phyloP scores from a whole-genome alignment of 2,797 vertebrate genomes.

The Pipistrellus pygmaeus region DNA sequence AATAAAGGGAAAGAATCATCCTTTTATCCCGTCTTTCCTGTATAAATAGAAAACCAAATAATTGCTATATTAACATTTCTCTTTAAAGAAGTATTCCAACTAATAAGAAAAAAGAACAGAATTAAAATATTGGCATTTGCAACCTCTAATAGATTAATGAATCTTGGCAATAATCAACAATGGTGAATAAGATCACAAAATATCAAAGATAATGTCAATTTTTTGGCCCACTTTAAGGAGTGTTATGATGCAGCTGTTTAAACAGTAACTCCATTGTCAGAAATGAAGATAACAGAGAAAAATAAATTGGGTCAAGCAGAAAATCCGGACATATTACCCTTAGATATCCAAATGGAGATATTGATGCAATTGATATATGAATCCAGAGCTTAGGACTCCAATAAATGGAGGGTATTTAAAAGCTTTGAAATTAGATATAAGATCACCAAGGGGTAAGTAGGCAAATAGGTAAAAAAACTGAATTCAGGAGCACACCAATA shows the following conservation, averaged over 20 bases:
- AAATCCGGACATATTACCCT: slow-evolving; percentile 23
- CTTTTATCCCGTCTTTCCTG: neutral
- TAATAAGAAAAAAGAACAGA: neutral
- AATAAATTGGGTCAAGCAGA: neutral
- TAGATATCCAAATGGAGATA: neutral
- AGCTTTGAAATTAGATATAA: neutral
- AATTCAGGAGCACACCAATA: neutral
- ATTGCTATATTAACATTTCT: neutral
- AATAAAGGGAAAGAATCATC: neutral
- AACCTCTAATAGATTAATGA: slow-evolving; percentile 1
- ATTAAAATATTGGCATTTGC: slow-evolving; percentile 9
- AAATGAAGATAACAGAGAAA: slow-evolving; percentile 14
- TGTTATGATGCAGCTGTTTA: neutral
- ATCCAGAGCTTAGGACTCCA: neutral
- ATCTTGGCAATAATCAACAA: neutral
- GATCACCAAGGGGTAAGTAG: neutral
- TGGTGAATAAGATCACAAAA: neutral
- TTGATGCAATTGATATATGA: neutral
- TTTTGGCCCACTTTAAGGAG: neutral
- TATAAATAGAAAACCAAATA: slow-evolving; percentile 13
- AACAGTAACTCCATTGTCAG: neutral
- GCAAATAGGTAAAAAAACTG: neutral
- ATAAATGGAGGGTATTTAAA: neutral
- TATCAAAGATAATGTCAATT: neutral
- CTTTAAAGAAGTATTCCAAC: neutral